Evolutionary conservation across 2,888 invertebrate species (phyloP).

Genomic region (Suillia variegata): DNA sequence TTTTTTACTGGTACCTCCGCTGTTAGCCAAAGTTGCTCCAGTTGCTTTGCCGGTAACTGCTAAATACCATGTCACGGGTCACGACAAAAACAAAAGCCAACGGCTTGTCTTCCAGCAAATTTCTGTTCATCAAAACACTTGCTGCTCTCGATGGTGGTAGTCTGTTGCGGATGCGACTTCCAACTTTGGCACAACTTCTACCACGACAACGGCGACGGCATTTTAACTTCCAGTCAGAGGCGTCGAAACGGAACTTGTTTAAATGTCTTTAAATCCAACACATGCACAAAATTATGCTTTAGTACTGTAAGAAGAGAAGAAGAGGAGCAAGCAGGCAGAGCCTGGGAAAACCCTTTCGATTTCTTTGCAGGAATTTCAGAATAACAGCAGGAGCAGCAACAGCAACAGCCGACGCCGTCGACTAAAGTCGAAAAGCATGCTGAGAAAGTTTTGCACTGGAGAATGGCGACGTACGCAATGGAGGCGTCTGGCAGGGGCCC

Average conservation of each 20-base stretch:
- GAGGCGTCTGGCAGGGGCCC: background rate
- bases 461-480: background rate
- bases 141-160: too few species aligned
- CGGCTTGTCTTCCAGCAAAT: too few species aligned
- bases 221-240: too few species aligned
- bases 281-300: background rate
- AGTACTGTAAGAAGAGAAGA: background rate
- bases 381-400: constrained; percentile 7
- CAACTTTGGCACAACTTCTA: too few species aligned
- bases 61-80: too few species aligned
- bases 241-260: background rate
- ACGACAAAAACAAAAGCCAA: too few species aligned
- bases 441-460: constrained; percentile 1
- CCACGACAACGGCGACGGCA: too few species aligned
- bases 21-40: too few species aligned
- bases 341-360: constrained; percentile 39
- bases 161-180: too few species aligned
- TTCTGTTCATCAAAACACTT: too few species aligned
- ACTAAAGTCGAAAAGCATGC: background rate
- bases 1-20: too few species aligned
- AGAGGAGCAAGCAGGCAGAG: constrained; percentile 19
- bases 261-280: constrained; percentile 2
- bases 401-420: background rate
- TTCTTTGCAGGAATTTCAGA: constrained; percentile 30
- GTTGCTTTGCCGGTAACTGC: too few species aligned